These are phyloP conservation scores for Psittacula derbiana DNA, from an alignment of 2,797 vertebrate genomes.

Conservation along the genomic window DNA sequence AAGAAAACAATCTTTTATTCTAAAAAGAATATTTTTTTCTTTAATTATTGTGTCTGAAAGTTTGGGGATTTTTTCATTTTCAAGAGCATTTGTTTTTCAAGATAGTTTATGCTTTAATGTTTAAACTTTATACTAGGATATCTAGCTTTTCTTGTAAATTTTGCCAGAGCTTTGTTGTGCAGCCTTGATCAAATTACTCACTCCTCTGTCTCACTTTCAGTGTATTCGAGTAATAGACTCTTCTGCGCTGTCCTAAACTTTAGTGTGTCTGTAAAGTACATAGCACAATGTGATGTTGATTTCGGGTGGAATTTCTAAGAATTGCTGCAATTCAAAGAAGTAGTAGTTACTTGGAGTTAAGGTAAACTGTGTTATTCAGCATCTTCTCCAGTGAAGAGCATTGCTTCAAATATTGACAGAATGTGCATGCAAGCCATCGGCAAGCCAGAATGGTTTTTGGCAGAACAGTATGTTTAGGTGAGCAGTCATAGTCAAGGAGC, in stretches of 20 bases:
- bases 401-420: not conserved
- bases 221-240: not conserved
- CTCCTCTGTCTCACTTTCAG: not conserved
- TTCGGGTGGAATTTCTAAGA: not conserved
- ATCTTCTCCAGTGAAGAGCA: not conserved
- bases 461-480: not conserved
- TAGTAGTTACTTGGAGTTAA: not conserved
- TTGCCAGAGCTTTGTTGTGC: not conserved
- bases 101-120: not conserved
- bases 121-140: not conserved
- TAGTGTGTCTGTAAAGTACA: not conserved
- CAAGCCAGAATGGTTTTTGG: not conserved
- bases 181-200: not conserved
- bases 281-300: not conserved
- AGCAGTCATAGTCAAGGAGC: not conserved
- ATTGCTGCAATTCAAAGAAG: not conserved
- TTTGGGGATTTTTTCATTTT: not conserved
- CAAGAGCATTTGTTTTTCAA: not conserved
- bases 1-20: slow-evolving; percentile 50
- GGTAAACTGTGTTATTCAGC: not conserved
- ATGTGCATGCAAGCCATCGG: not conserved
- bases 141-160: not conserved
- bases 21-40: not conserved
- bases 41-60: not conserved
- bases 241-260: not conserved